phyloP scores from a whole-genome alignment of 2,113 vertebrate genomes.

The Mirza zaza region DNA sequence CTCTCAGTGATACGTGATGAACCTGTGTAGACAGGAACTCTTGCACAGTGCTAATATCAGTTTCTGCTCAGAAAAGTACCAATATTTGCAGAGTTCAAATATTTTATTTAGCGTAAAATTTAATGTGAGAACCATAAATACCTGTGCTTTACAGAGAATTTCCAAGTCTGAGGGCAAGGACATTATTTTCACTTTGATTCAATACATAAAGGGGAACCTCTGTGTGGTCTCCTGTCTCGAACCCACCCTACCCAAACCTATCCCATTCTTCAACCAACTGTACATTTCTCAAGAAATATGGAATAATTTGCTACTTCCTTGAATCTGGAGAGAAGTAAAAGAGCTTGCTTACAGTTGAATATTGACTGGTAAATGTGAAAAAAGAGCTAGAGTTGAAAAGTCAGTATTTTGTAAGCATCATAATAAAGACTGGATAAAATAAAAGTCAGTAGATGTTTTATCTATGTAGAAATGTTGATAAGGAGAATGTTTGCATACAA shows the following conservation, averaged over 20 bases:
- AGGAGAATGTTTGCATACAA: conserved; percentile 4
- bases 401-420: background rate
- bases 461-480: background rate
- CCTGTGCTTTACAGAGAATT: conserved; percentile 3
- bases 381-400: background rate
- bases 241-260: background rate
- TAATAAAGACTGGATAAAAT: background rate
- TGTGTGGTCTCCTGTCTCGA: background rate
- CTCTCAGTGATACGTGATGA: background rate
- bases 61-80: background rate
- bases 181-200: conserved; percentile 6
- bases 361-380: background rate
- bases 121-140: conserved; percentile 31
- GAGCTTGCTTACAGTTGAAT: background rate
- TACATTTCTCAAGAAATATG: background rate
- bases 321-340: background rate
- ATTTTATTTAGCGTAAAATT: conserved; percentile 27
- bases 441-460: background rate
- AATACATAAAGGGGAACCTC: background rate
- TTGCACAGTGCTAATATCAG: background rate
- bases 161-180: background rate
- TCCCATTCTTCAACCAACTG: background rate
- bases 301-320: background rate
- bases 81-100: conserved; percentile 30
- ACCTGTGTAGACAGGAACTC: background rate